phyloP scores from a whole-genome alignment of 2,113 vertebrate species.

The Chaetops frenatus region DNA sequence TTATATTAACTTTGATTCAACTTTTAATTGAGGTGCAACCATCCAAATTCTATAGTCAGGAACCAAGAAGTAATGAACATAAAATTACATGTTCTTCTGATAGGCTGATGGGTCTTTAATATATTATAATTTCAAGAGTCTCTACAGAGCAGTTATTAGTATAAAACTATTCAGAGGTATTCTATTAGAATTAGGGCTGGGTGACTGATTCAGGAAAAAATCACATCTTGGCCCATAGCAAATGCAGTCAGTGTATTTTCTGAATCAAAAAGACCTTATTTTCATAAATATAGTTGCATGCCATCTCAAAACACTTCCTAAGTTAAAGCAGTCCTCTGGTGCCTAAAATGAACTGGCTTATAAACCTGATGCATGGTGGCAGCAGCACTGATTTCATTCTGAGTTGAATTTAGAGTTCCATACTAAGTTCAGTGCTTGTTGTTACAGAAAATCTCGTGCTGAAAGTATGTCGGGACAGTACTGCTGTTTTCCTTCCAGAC shows the following conservation, averaged over 20 bases:
- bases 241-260: neutral
- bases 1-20: conserved; percentile 76
- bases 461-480: neutral
- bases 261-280: neutral
- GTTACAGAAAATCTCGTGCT: neutral
- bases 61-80: conserved; percentile 74
- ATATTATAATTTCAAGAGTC: conserved; percentile 72
- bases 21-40: conserved; percentile 78
- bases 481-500: neutral
- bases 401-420: neutral
- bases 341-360: neutral
- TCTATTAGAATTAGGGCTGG: conserved; percentile 64
- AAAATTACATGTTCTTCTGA: conserved; percentile 75
- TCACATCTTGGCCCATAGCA: neutral
- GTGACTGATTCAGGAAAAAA: conserved; percentile 57
- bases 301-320: neutral
- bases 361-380: neutral
- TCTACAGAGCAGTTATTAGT: conserved; percentile 69
- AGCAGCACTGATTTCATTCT: neutral
- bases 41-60: conserved; percentile 71
- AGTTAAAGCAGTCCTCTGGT: neutral
- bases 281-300: neutral
- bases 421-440: neutral
- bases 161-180: conserved; percentile 61
- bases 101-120: conserved; percentile 71